These are phyloP conservation scores for Martes martes DNA, from an alignment of 2,113 vertebrate genomes.

Conservation along the genomic window DNA sequence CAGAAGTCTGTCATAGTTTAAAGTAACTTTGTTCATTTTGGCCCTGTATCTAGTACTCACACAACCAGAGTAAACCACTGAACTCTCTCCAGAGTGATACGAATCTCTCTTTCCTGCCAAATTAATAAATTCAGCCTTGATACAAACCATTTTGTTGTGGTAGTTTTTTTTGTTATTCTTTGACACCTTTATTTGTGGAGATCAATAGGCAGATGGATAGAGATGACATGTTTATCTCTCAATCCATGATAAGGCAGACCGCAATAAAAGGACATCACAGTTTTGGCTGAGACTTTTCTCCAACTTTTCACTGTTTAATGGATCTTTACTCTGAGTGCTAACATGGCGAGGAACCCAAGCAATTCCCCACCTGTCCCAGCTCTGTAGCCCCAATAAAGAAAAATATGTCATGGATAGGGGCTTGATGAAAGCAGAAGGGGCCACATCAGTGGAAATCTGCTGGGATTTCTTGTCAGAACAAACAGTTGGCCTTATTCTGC, in stretches of 20 bases:
- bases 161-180: neutral
- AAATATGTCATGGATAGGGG: neutral
- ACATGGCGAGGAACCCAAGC: neutral
- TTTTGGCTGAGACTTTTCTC: neutral
- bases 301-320: neutral
- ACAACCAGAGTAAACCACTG: neutral
- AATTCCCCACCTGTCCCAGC: neutral
- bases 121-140: neutral
- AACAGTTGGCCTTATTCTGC: neutral
- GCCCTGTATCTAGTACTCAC: neutral
- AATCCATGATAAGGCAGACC: neutral
- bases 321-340: neutral
- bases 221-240: neutral
- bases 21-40: neutral
- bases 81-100: neutral
- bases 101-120: neutral
- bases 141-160: neutral
- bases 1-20: neutral
- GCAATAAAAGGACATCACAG: neutral
- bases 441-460: neutral
- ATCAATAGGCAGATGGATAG: neutral
- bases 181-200: neutral
- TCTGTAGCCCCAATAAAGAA: neutral
- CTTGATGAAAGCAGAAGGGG: neutral
- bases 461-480: neutral